Evolutionary conservation across 2,113 vertebrate species (phyloP).

Genomic region (Nyctereutes procyonoides): DNA sequence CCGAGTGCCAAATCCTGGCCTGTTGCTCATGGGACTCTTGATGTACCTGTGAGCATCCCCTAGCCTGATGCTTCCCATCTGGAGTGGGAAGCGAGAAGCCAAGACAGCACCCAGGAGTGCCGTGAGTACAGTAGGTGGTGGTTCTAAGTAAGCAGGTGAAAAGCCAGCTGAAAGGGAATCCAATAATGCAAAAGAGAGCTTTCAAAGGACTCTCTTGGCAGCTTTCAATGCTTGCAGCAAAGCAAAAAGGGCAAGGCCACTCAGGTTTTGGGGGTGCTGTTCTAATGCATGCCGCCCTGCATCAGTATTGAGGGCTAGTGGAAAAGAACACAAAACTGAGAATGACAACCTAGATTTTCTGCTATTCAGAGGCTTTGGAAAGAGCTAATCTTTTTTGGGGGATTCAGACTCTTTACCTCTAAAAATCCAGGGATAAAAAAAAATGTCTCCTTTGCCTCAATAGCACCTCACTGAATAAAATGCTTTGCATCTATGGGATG

Average conservation of each 20-base stretch:
- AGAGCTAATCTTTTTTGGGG: not conserved
- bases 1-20: not conserved
- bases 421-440: not conserved
- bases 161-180: not conserved
- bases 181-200: not conserved
- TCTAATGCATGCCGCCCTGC: accelerated
- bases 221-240: not conserved
- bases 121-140: too few relatives aligned
- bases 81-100: not conserved
- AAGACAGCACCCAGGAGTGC: not conserved
- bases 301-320: not conserved
- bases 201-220: accelerated
- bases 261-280: accelerated
- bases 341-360: not conserved
- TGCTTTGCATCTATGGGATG: not conserved
- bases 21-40: accelerated
- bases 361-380: not conserved
- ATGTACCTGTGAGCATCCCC: not conserved
- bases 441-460: not conserved
- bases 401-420: not conserved
- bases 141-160: not conserved
- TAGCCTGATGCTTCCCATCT: not conserved
- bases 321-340: not conserved
- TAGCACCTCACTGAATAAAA: not conserved
- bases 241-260: not conserved